phyloP scores from a whole-genome alignment of 2,797 vertebrate species.

The Scolopax rusticola region DNA sequence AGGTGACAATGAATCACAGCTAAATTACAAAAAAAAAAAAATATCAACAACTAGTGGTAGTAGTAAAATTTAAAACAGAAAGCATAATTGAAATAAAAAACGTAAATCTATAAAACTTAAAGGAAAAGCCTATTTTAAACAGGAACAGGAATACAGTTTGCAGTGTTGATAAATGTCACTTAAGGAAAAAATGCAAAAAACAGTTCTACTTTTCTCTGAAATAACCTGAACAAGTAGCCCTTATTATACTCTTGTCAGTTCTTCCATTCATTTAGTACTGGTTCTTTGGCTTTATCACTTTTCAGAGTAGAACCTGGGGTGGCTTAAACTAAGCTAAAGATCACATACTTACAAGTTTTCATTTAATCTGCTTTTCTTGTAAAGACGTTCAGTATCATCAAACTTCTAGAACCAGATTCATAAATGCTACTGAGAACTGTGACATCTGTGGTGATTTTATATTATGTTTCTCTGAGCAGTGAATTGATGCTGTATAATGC shows the following conservation, averaged over 20 bases:
- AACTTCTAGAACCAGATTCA: neutral
- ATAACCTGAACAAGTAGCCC: neutral
- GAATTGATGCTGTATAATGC: neutral
- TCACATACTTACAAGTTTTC: rapidly evolving
- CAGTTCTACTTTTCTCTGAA: neutral
- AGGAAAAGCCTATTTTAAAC: neutral
- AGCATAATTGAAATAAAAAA: neutral
- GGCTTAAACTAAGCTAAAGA: neutral
- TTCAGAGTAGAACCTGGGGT: neutral
- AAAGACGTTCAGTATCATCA: neutral
- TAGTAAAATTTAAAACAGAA: neutral
- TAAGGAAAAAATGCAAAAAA: neutral
- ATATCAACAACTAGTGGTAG: neutral
- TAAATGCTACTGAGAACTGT: neutral
- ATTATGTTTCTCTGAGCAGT: neutral
- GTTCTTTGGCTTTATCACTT: neutral
- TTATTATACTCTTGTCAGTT: neutral
- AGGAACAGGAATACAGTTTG: neutral
- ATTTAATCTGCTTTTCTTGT: neutral
- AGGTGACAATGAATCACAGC: neutral
- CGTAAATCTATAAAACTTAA: neutral
- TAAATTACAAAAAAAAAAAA: neutral
- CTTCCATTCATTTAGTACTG: neutral
- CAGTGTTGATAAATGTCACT: neutral
- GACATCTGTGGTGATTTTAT: neutral